These are phyloP conservation scores for Petrocephalus sullivani DNA, from an alignment of 2,797 vertebrate species.

Conservation along the genomic window DNA sequence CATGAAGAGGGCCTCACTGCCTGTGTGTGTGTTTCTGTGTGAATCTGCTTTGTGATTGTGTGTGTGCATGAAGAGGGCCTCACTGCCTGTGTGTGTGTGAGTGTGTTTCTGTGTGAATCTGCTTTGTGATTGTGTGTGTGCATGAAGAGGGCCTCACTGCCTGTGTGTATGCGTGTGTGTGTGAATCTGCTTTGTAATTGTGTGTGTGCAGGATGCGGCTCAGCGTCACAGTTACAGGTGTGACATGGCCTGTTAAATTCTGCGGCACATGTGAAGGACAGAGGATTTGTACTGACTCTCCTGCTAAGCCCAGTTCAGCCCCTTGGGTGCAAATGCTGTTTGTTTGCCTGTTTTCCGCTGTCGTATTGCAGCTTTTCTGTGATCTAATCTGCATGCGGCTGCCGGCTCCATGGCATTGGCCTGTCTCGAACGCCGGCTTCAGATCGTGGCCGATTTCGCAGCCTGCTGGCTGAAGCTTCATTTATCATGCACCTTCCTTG, in stretches of 20 bases:
- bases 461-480: neutral
- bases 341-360: neutral
- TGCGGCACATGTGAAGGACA: neutral
- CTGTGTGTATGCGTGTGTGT: neutral
- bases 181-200: no score
- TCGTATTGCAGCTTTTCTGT: neutral
- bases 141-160: neutral
- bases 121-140: neutral
- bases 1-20: neutral
- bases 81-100: no score
- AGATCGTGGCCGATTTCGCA: neutral
- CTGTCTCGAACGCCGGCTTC: neutral
- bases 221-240: neutral
- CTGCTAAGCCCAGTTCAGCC: neutral
- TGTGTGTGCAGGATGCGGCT: neutral
- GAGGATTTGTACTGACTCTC: neutral
- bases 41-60: no score
- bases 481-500: neutral
- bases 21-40: neutral
- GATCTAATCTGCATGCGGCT: neutral
- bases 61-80: no score
- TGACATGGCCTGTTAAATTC: neutral
- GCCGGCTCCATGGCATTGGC: neutral
- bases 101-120: no score
- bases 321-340: neutral